Conservation (phyloP, 1,140 invertebrate species). For the Manduca sexta region DNA sequence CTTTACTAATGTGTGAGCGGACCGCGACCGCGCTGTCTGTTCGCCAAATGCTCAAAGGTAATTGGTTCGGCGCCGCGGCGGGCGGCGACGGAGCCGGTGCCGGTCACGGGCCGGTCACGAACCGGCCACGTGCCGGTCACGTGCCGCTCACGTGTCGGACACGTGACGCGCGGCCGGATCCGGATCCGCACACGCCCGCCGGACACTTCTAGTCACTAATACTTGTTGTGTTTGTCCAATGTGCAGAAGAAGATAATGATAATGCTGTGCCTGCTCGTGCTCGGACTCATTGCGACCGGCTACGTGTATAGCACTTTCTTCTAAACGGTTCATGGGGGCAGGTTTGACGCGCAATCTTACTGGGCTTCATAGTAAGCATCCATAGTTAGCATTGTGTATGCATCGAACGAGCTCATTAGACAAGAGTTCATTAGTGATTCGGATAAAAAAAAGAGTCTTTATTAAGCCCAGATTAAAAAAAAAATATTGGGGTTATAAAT, state of each 20-base stretch:
- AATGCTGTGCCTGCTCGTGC: slow-evolving; percentile 90
- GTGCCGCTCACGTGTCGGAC: no score
- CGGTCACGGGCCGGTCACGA: not conserved
- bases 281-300: slow-evolving; percentile 82
- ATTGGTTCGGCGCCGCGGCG: slow-evolving; percentile 26
- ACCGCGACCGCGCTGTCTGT: slow-evolving; percentile 13
- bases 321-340: slow-evolving; percentile 58
- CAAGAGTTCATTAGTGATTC: not conserved
- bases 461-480: slow-evolving; percentile 2
- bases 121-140: no score
- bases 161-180: slow-evolving; percentile 5
- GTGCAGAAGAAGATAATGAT: slow-evolving; percentile 99
- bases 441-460: slow-evolving; percentile 3
- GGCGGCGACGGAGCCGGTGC: slow-evolving; percentile 14
- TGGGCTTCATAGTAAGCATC: slow-evolving; percentile 52
- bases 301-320: slow-evolving; percentile 76
- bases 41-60: slow-evolving; percentile 58
- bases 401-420: not conserved
- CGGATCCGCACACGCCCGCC: slow-evolving; percentile 34
- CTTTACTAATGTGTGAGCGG: slow-evolving; percentile 64
- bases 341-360: slow-evolving; percentile 52
- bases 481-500: slow-evolving; percentile 25
- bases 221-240: slow-evolving; percentile 71
- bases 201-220: slow-evolving; percentile 55
- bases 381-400: slow-evolving; percentile 39